These are phyloP conservation scores for Mechanitis mazaeus DNA, from an alignment of 2,888 invertebrate genomes.

Conservation along the genomic window DNA sequence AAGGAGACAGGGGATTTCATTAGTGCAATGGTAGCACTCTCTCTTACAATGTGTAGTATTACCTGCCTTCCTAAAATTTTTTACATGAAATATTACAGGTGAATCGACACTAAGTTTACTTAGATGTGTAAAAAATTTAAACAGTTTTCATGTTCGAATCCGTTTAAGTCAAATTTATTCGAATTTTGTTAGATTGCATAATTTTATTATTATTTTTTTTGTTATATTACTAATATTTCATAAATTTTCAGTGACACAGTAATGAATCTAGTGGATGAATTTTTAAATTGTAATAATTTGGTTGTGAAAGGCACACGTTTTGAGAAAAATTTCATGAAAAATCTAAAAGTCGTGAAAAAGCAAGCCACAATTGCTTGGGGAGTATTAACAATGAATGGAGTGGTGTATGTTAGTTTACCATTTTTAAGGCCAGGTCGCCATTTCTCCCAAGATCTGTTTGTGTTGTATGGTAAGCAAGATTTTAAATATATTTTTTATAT, in stretches of 20 bases:
- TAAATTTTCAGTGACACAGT: slow-evolving; percentile 36
- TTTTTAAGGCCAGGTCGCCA: slow-evolving; percentile 45
- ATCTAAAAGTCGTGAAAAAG: slow-evolving; percentile 43
- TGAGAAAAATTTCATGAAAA: slow-evolving; percentile 36
- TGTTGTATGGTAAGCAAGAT: slow-evolving; percentile 38
- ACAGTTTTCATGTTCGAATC: no score
- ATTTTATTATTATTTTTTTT: not conserved
- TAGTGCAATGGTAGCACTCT: slow-evolving; percentile 39
- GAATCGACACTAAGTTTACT: slow-evolving; percentile 19
- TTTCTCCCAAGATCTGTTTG: slow-evolving; percentile 38
- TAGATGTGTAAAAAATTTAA: no score
- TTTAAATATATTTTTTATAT: no score
- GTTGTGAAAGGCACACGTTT: slow-evolving; percentile 39
- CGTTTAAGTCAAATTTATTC: no score
- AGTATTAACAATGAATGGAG: slow-evolving; percentile 41
- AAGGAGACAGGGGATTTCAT: slow-evolving; percentile 37
- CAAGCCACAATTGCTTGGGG: slow-evolving; percentile 48
- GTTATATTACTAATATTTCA: not conserved
- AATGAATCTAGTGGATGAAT: slow-evolving; percentile 37
- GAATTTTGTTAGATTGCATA: no score
- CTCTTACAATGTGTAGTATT: slow-evolving; percentile 41
- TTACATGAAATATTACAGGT: slow-evolving; percentile 42
- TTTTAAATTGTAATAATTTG: slow-evolving; percentile 36
- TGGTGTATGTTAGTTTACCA: slow-evolving; percentile 38
- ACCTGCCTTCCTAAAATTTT: slow-evolving; percentile 42